Evolutionary conservation across 2,888 invertebrate species (phyloP), one percentile per base, ranked within the genome.

Genomic region (Drosophila sordidapex): DNA sequence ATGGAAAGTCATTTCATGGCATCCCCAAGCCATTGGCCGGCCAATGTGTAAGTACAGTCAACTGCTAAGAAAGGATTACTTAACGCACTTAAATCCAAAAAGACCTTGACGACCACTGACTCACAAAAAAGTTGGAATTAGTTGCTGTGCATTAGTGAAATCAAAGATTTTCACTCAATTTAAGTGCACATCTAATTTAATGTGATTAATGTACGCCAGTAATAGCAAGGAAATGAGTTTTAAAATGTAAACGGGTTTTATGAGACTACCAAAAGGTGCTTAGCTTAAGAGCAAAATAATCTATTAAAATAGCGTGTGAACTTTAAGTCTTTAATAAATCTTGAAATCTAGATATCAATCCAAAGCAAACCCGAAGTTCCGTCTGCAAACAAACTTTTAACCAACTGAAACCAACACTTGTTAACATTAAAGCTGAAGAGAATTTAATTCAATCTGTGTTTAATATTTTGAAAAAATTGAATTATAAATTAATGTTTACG

Each of bases 1-100:
- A 79, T 79, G 75, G 78, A 79, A 79, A 79, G 79, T 61, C 63
- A 79, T 78, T 69, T 69, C 63, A 79, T 79, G 75, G 68, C 36
- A 62, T 27, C 36, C 38, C 61, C 3, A 57, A 8, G 3, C 46
- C 46, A 46, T 46, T 46, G 46, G 62, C 57, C 33, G 64, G 70
- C 63, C 52, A 74, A 60, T 68, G 74, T 51, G 35, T 8, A 65
- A 65, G 72, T 68, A 59, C 53, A 52, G 15, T 29, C 53, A 64
- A 61, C 40, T 29, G 27, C 46, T 35, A 59, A 18, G 56, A 74
- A 78, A 74, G 79, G 74, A 74, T 78, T 78, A 54, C 63, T 57
- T 49, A 62, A 56, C 35, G 35, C 36, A 54, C 76, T 73, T 61
- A 38, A 59, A 48, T 35, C 33, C 11, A 21, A 13, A 27, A 27